A percentile compares a stretch with the other conserved stretches of the same genome.
phyloP scores from a whole-genome alignment of 2,113 vertebrate genomes.

The Platichthys flesus region DNA sequence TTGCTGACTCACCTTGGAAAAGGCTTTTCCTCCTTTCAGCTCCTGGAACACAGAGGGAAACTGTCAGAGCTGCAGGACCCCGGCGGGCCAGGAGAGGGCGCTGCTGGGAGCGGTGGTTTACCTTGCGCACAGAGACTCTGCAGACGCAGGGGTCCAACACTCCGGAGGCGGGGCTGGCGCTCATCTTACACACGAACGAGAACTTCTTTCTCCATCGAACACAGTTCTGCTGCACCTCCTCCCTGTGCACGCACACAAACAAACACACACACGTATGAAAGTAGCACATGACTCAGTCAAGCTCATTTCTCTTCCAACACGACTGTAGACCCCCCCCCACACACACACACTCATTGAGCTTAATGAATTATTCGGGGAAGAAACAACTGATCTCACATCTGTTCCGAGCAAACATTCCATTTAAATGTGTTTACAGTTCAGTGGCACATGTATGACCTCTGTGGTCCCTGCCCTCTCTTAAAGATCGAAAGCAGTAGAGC shows the following conservation, averaged over 20 bases:
- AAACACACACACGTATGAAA: neutral
- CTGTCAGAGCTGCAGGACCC: too few species aligned
- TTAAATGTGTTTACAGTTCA: too few species aligned
- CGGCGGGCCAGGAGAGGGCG: neutral
- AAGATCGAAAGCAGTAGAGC: neutral
- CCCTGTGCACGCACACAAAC: conserved; percentile 40
- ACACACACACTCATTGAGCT: too few species aligned
- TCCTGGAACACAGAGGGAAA: conserved; percentile 46
- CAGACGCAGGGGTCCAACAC: conserved; percentile 71
- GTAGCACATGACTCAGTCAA: too few species aligned
- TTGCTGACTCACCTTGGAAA: conserved; percentile 59
- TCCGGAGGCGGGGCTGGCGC: conserved; percentile 48
- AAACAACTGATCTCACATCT: too few species aligned
- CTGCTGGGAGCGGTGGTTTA: conserved; percentile 38
- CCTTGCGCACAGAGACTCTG: conserved; percentile 74
- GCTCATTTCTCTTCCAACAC: too few species aligned
- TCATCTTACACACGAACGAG: conserved; percentile 71
- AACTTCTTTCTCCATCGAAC: conserved; percentile 72
- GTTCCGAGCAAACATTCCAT: too few species aligned
- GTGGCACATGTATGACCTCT: too few species aligned
- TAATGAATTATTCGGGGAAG: too few species aligned
- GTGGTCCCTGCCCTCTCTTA: too few species aligned
- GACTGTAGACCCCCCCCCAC: too few species aligned
- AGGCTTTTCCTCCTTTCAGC: conserved; percentile 73
- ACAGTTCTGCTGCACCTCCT: conserved; percentile 74